Percentiles rank a stretch among this genome's conserved stretches.
Conservation (phyloP, 2,888 invertebrate species). For the Polymixis lichenea region DNA sequence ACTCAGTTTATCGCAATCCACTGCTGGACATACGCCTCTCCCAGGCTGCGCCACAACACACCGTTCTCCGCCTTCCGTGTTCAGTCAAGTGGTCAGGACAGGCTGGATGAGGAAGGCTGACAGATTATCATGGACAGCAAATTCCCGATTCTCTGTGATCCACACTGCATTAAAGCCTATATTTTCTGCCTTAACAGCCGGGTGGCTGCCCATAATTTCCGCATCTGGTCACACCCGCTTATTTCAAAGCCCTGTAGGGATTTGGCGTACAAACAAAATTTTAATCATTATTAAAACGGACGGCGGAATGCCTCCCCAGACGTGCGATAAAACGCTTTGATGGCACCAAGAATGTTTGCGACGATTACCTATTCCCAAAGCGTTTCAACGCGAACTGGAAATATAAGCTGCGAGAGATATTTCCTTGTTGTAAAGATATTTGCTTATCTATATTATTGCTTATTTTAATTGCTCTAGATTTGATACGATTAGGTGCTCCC, state of each 20-base stretch:
- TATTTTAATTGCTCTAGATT: slow-evolving; percentile 29
- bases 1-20: too few relatives aligned
- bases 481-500: neutral
- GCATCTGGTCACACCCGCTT: slow-evolving; percentile 53
- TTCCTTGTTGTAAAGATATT: slow-evolving; percentile 41
- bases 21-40: too few relatives aligned
- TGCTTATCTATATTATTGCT: slow-evolving; percentile 45
- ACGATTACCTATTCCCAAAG: slow-evolving; percentile 65
- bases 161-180: slow-evolving; percentile 7
- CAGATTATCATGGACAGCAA: neutral
- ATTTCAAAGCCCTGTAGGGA: slow-evolving; percentile 60
- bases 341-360: slow-evolving; percentile 62
- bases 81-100: too few relatives aligned
- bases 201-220: slow-evolving; percentile 38
- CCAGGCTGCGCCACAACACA: too few relatives aligned
- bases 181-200: neutral
- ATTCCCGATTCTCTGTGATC: slow-evolving; percentile 9
- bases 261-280: slow-evolving; percentile 65
- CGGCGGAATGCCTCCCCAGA: slow-evolving; percentile 60
- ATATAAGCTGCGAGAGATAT: slow-evolving; percentile 50
- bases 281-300: slow-evolving; percentile 69
- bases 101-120: too few relatives aligned
- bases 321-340: slow-evolving; percentile 68
- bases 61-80: too few relatives aligned
- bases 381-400: slow-evolving; percentile 49